Conservation (phyloP, 1,140 invertebrate species). For the Brachionus sp. region DNA sequence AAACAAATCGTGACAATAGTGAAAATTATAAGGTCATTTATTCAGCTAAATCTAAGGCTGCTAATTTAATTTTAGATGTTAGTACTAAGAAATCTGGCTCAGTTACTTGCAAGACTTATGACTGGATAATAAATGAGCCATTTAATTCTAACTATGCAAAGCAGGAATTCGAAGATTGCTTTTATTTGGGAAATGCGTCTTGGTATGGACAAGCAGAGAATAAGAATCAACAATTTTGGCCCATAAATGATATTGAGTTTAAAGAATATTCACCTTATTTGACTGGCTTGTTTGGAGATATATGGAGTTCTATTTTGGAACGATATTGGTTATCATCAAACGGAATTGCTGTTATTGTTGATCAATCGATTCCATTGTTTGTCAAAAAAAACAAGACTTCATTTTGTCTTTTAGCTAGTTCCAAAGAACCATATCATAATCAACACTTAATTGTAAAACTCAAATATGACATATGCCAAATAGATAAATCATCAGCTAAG, state of each 20-base stretch:
- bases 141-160: neutral
- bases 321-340: slow-evolving; percentile 54
- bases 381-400: slow-evolving; percentile 49
- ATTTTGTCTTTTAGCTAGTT: slow-evolving; percentile 15
- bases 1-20: neutral
- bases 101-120: slow-evolving; percentile 6
- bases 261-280: slow-evolving; percentile 28
- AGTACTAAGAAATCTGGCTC: neutral
- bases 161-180: slow-evolving; percentile 35
- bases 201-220: slow-evolving; percentile 37
- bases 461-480: slow-evolving; percentile 42
- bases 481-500: neutral
- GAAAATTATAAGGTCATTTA: neutral
- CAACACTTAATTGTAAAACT: neutral
- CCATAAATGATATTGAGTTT: slow-evolving; percentile 32
- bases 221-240: slow-evolving; percentile 37
- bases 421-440: slow-evolving; percentile 47
- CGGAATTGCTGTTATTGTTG: slow-evolving; percentile 53
- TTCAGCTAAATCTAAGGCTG: neutral
- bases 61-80: slow-evolving; percentile 10
- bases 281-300: slow-evolving; percentile 38
- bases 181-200: neutral
- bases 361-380: slow-evolving; percentile 51
- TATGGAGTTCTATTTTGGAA: slow-evolving; percentile 47
- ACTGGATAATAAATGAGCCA: neutral